Conservation (phyloP, 1,140 invertebrate species). For the Drosophila albomicans region DNA sequence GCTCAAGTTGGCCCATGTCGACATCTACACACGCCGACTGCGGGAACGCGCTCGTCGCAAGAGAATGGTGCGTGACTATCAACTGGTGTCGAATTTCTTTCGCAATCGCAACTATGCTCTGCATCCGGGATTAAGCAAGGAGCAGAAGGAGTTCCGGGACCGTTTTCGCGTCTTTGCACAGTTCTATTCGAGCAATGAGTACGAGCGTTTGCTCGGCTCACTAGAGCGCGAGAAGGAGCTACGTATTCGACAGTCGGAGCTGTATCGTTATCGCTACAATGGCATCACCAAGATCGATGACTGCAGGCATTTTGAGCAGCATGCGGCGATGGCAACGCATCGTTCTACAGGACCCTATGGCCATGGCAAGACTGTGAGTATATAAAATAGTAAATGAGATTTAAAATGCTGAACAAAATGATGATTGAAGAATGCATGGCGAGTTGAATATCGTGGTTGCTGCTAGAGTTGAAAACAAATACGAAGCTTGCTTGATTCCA, state of each 20-base stretch:
- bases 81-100: conserved; percentile 93
- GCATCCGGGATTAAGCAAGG: conserved; percentile 83
- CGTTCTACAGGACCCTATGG: conserved; percentile 79
- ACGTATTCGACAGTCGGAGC: conserved; percentile 91
- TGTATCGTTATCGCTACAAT: conserved; percentile 92
- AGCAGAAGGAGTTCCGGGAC: conserved; percentile 90
- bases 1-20: conserved; percentile 89
- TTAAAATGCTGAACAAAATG: conserved; percentile 18
- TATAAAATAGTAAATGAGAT: conserved; percentile 14
- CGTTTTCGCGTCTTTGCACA: conserved; percentile 94
- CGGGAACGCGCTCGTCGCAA: conserved; percentile 94
- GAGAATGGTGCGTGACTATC: conserved; percentile 94
- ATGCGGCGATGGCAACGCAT: conserved; percentile 86
- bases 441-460: conserved; percentile 80
- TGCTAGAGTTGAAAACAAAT: conserved; percentile 48
- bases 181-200: conserved; percentile 94
- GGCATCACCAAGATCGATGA: conserved; percentile 93
- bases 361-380: conserved; percentile 85
- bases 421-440: conserved; percentile 69
- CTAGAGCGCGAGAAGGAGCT: conserved; percentile 94
- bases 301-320: conserved; percentile 93
- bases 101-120: conserved; percentile 84
- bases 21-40: conserved; percentile 94
- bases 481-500: conserved; percentile 28
- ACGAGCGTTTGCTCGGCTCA: conserved; percentile 91